Evolutionary conservation across 2,113 vertebrate species (phyloP).

Genomic region (Tiliqua scincoides): DNA sequence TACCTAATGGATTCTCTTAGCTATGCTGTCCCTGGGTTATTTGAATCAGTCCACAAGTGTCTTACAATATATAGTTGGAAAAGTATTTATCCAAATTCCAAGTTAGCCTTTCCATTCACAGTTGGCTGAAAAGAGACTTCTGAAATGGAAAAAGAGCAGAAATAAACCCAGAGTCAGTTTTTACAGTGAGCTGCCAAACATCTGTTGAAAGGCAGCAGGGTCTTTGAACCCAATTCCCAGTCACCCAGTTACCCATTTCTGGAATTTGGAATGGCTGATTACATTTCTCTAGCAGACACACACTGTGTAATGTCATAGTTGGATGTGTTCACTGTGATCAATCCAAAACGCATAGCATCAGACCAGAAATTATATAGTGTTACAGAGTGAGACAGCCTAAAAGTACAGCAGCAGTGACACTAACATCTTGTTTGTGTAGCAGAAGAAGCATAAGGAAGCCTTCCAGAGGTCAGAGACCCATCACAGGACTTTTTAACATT

Average conservation of each 20-base stretch:
- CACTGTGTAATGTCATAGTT: constrained; percentile 36
- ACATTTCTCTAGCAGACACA: constrained; percentile 51
- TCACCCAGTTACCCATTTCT: constrained; percentile 24
- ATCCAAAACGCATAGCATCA: constrained; percentile 47
- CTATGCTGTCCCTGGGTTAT: constrained; percentile 60
- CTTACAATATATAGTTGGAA: constrained; percentile 52
- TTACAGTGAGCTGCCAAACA: constrained; percentile 11
- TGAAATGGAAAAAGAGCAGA: constrained; percentile 48
- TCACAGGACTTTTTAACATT: background rate
- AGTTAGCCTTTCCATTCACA: constrained; percentile 52
- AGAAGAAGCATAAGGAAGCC: background rate
- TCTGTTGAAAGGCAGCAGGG: constrained; percentile 27
- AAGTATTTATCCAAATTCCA: constrained; percentile 63
- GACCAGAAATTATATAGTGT: constrained; percentile 42
- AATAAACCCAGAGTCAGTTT: constrained; percentile 38
- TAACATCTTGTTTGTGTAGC: constrained; percentile 10
- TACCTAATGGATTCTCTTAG: constrained; percentile 63
- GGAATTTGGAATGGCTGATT: constrained; percentile 45
- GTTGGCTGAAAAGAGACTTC: constrained; percentile 44
- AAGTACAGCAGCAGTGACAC: constrained; percentile 14
- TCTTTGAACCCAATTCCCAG: constrained; percentile 56
- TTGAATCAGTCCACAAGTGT: constrained; percentile 64
- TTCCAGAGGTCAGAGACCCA: background rate
- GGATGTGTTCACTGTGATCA: constrained; percentile 13
- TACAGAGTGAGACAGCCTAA: constrained; percentile 15